Conservation (phyloP, 2,888 invertebrate genomes). For the Laothoe populi region DNA sequence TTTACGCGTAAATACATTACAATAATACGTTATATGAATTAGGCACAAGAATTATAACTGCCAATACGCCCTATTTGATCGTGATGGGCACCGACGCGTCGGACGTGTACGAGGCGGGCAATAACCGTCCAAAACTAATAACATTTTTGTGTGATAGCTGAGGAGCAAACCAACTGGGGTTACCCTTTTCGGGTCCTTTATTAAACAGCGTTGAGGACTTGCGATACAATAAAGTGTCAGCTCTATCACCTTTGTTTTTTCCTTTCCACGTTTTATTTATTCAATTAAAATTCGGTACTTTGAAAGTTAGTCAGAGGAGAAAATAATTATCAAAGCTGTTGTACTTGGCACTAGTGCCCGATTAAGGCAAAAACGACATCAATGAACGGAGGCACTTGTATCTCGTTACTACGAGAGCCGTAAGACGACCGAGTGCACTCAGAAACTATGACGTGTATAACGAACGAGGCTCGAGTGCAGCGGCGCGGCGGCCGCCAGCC, state of each 20-base stretch:
- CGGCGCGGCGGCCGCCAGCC: slow-evolving; percentile 54
- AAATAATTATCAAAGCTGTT: slow-evolving; percentile 12
- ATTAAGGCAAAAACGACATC: slow-evolving; percentile 71
- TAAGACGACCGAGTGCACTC: slow-evolving; percentile 73
- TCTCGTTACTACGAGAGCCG: slow-evolving; percentile 73
- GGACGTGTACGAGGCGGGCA: slow-evolving; percentile 61
- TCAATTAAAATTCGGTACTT: no score
- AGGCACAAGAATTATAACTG: slow-evolving; percentile 54
- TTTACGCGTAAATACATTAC: slow-evolving; percentile 4
- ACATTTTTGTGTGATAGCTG: slow-evolving; percentile 81
- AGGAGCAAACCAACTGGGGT: slow-evolving; percentile 66
- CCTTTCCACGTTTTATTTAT: background rate
- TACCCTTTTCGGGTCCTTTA: slow-evolving; percentile 71
- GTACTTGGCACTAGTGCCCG: slow-evolving; percentile 56
- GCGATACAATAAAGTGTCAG: slow-evolving; percentile 64
- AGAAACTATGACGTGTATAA: slow-evolving; percentile 75
- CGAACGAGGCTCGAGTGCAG: slow-evolving; percentile 73
- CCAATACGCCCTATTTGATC: slow-evolving; percentile 68
- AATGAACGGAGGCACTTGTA: slow-evolving; percentile 71
- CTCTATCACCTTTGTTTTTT: slow-evolving; percentile 38
- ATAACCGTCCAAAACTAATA: slow-evolving; percentile 82
- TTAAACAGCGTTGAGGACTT: slow-evolving; percentile 72
- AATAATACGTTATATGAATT: slow-evolving; percentile 18
- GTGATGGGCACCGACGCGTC: slow-evolving; percentile 61
- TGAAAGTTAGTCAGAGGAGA: no score